A percentile compares a stretch with the other conserved stretches of the same genome.
phyloP scores from a whole-genome alignment of 2,113 vertebrate genomes.

The Odobenus rosmarus region DNA sequence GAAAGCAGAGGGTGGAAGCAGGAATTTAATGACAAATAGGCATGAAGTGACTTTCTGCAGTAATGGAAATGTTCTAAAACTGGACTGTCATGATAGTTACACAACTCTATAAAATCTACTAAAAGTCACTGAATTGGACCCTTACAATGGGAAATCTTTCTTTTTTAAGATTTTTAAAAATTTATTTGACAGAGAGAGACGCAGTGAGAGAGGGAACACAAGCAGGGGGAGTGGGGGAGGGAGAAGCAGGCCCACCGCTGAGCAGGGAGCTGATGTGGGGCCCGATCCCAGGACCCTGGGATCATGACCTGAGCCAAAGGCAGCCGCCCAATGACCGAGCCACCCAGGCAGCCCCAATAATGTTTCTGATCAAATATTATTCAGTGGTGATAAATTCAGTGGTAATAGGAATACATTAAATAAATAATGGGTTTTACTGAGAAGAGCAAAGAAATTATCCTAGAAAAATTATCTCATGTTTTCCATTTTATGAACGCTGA shows the following conservation, averaged over 20 bases:
- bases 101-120: slow-evolving; percentile 36
- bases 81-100: neutral
- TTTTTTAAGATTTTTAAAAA: no score
- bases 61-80: neutral
- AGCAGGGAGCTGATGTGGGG: neutral
- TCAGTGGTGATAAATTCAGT: neutral
- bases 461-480: neutral
- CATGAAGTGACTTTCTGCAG: neutral
- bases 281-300: no score
- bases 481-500: neutral
- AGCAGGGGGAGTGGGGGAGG: neutral
- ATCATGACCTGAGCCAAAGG: neutral
- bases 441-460: neutral
- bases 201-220: neutral
- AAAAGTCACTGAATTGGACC: neutral
- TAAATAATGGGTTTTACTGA: neutral
- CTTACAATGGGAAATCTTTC: neutral
- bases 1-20: neutral
- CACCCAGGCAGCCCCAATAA: neutral
- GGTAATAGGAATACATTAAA: neutral
- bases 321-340: neutral
- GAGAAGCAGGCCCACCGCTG: neutral
- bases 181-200: neutral
- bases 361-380: neutral
- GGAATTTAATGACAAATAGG: neutral